These are phyloP conservation scores for Cherax quadricarinatus DNA, from an alignment of 1,140 invertebrate species.

Conservation along the genomic window DNA sequence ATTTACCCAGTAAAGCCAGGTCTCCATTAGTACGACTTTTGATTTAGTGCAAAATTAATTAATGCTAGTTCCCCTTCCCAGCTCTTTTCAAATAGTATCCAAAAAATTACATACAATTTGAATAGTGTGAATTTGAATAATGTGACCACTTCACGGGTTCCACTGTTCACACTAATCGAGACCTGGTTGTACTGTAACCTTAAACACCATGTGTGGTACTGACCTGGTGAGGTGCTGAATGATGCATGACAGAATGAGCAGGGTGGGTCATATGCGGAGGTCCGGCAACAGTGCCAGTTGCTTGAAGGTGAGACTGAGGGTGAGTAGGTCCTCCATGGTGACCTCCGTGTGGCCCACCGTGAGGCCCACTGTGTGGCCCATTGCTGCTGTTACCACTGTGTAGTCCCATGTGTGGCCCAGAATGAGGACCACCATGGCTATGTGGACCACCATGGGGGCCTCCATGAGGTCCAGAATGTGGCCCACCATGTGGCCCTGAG, in stretches of 20 bases:
- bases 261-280: constrained; percentile 67
- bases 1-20: too few relatives aligned
- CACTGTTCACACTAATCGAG: too few relatives aligned
- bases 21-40: too few relatives aligned
- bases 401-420: constrained; percentile 38
- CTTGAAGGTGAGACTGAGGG: constrained; percentile 54
- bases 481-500: constrained; percentile 39
- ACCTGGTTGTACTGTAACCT: too few relatives aligned
- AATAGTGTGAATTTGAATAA: too few relatives aligned
- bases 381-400: constrained; percentile 22
- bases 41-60: too few relatives aligned
- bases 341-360: constrained; percentile 46
- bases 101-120: too few relatives aligned
- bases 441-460: constrained; percentile 57
- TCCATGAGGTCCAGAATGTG: constrained; percentile 38
- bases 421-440: constrained; percentile 33
- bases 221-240: constrained; percentile 66
- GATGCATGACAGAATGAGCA: constrained; percentile 62
- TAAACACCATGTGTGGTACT: not conserved
- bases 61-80: too few relatives aligned
- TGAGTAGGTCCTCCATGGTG: constrained; percentile 43
- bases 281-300: constrained; percentile 42
- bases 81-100: too few relatives aligned
- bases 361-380: constrained; percentile 27
- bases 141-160: too few relatives aligned